Evolutionary conservation across 2,797 vertebrate genomes (phyloP).

Genomic region (Ctenochaetus hawaiiensis): DNA sequence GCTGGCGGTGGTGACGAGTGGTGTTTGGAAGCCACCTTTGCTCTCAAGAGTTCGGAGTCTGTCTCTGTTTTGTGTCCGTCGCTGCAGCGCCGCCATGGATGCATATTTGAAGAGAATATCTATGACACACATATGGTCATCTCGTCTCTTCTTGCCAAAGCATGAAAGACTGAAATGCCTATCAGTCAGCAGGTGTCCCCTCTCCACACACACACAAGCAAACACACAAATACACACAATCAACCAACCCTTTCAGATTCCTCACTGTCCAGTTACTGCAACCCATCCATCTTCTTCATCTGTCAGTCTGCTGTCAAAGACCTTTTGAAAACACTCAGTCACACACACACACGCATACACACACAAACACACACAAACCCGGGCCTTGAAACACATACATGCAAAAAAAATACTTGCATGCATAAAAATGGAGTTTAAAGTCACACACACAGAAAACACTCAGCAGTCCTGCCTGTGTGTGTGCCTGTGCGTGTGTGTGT

Average conservation of each 20-base stretch:
- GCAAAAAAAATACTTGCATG: conserved; percentile 43
- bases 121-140: conserved; percentile 76
- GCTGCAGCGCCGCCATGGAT: conserved; percentile 45
- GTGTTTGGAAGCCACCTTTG: conserved; percentile 48
- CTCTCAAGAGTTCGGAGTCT: conserved; percentile 19
- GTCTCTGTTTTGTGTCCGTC: conserved; percentile 55
- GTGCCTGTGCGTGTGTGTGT: conserved; percentile 8
- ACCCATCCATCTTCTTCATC: conserved; percentile 83
- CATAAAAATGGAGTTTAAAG: conserved; percentile 52
- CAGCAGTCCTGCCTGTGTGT: conserved; percentile 30
- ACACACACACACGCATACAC: conserved; percentile 39
- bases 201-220: conserved; percentile 33
- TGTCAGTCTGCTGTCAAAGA: conserved; percentile 76
- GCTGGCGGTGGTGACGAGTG: conserved; percentile 54
- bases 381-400: conserved; percentile 29
- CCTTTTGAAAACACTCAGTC: conserved; percentile 57
- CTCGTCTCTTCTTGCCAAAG: conserved; percentile 71
- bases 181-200: conserved; percentile 68
- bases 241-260: conserved; percentile 52
- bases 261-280: conserved; percentile 75
- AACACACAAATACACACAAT: conserved; percentile 67
- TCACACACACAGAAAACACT: conserved; percentile 48
- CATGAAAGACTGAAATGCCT: conserved; percentile 66
- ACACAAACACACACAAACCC: conserved; percentile 50
- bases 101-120: conserved; percentile 69